phyloP scores from a whole-genome alignment of 1,140 invertebrate genomes.

The Dolichoris vasculosae region DNA sequence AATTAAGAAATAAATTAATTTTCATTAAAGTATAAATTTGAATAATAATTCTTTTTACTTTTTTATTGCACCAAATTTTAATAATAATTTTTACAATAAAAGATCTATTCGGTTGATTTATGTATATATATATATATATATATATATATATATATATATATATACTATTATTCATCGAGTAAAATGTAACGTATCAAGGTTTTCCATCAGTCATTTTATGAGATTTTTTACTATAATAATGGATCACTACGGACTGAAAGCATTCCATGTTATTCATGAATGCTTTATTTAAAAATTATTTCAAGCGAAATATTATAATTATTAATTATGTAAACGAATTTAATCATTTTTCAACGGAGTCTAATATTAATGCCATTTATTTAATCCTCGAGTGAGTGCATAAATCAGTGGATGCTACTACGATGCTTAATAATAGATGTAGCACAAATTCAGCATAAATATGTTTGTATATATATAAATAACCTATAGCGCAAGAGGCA shows the following conservation, averaged over 20 bases:
- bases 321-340: neutral
- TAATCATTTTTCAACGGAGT: neutral
- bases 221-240: neutral
- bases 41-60: neutral
- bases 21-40: neutral
- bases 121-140: too few species aligned
- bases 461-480: neutral
- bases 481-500: neutral
- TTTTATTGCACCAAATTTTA: neutral
- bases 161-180: neutral
- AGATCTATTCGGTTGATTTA: neutral
- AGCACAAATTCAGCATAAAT: neutral
- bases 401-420: neutral
- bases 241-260: neutral
- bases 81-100: neutral
- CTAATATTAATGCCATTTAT: neutral
- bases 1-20: neutral
- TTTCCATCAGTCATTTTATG: neutral
- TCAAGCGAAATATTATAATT: neutral
- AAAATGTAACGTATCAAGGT: neutral
- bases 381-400: too few species aligned
- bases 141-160: neutral
- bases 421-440: neutral
- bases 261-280: neutral
- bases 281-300: neutral